Percentiles rank a stretch among this genome's conserved stretches.
These are phyloP conservation scores for Leistus spinibarbis DNA, from an alignment of 2,888 invertebrate species.

Conservation along the genomic window DNA sequence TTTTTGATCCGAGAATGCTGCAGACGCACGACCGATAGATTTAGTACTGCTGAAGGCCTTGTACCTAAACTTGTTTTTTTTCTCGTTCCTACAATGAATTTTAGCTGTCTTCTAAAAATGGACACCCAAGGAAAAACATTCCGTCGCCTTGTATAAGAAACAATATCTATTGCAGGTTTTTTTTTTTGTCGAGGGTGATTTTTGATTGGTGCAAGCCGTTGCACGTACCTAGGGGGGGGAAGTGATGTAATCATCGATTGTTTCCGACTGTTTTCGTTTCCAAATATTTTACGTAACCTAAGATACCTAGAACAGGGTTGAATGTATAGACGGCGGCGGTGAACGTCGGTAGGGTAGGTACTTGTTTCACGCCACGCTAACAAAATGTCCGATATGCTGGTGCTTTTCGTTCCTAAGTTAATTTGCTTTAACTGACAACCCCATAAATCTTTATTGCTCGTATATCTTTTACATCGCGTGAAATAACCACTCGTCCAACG, in stretches of 20 bases:
- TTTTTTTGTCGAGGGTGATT: conserved; percentile 40
- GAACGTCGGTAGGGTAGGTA: neutral
- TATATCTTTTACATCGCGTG: conserved; percentile 2
- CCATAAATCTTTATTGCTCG: conserved; percentile 35
- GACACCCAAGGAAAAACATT: too few species aligned
- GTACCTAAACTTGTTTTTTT: too few species aligned
- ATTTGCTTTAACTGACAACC: conserved; percentile 29
- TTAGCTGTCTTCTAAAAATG: too few species aligned
- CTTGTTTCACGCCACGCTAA: conserved; percentile 20
- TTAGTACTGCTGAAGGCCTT: too few species aligned
- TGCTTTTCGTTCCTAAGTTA: conserved; percentile 20
- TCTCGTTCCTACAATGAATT: too few species aligned
- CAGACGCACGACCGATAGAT: too few species aligned
- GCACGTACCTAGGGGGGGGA: neutral
- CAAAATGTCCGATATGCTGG: conserved; percentile 30
- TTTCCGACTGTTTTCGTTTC: conserved; percentile 41
- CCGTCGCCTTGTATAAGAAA: neutral
- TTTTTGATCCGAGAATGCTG: too few species aligned
- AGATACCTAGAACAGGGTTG: too few species aligned
- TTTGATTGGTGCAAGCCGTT: conserved; percentile 44
- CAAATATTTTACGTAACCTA: neutral
- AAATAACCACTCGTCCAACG: neutral
- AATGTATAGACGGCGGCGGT: too few species aligned
- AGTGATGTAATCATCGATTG: conserved; percentile 43
- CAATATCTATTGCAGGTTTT: neutral